Conservation (phyloP, 2,113 vertebrate genomes). For the Campylorhamphus procurvoides region DNA sequence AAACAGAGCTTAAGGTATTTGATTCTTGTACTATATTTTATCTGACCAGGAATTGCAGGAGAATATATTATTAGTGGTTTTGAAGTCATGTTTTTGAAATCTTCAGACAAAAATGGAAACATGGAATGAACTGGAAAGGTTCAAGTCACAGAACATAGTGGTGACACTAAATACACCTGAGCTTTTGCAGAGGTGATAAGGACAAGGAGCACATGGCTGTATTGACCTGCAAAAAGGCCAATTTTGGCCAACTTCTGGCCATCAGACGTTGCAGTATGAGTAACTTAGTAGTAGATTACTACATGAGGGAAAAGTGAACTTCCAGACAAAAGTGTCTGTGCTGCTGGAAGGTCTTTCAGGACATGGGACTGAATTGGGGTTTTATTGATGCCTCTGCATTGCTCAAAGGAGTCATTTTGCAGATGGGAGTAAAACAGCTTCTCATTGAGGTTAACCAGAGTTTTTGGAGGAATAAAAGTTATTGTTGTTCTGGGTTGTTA, state of each 20-base stretch:
- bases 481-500: not conserved
- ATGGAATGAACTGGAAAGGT: fast-evolving
- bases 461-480: slow-evolving; percentile 9
- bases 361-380: fast-evolving
- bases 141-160: fast-evolving
- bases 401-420: not conserved
- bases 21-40: not conserved
- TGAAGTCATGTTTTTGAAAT: not conserved
- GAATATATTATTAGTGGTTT: not conserved
- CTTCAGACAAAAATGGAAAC: not conserved
- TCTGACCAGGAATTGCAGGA: not conserved
- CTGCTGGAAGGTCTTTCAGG: not conserved
- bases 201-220: fast-evolving
- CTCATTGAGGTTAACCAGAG: not conserved
- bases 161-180: not conserved
- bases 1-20: not conserved
- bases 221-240: not conserved
- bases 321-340: not conserved
- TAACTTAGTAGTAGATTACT: not conserved
- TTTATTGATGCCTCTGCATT: not conserved
- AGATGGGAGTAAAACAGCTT: not conserved
- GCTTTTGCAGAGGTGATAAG: not conserved
- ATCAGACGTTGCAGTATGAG: not conserved
- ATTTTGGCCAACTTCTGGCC: not conserved
- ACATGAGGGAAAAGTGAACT: not conserved